Percentiles rank a stretch among this genome's conserved stretches.
These are phyloP conservation scores for Orthosia cruda DNA, from an alignment of 2,888 invertebrate species.

Conservation along the genomic window DNA sequence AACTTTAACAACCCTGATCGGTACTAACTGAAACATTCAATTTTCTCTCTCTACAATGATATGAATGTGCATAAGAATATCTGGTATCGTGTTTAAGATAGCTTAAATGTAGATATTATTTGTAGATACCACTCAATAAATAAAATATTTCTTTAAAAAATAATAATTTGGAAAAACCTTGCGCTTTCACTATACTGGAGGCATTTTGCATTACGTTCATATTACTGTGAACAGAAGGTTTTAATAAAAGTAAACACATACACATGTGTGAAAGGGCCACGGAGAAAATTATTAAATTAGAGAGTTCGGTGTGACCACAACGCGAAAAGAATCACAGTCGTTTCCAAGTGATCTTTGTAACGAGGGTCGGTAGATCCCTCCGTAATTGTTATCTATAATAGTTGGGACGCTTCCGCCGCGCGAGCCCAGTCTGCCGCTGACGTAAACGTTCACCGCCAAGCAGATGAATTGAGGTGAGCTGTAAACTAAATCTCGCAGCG, in stretches of 20 bases:
- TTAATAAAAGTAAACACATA: slow-evolving; percentile 57
- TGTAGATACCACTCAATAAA: background rate
- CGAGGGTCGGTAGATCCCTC: slow-evolving; percentile 73
- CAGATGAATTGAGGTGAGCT: slow-evolving; percentile 69
- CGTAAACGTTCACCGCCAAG: slow-evolving; percentile 65
- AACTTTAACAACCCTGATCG: too few relatives aligned
- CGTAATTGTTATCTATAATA: slow-evolving; percentile 78
- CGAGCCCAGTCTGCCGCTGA: slow-evolving; percentile 64
- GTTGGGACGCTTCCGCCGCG: slow-evolving; percentile 64
- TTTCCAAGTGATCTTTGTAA: slow-evolving; percentile 75
- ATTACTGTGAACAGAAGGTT: slow-evolving; percentile 44
- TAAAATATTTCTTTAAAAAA: background rate
- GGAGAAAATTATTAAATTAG: slow-evolving; percentile 68
- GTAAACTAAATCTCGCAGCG: slow-evolving; percentile 61
- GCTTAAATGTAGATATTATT: background rate
- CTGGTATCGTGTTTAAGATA: background rate
- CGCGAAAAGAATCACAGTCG: slow-evolving; percentile 74
- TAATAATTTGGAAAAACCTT: slow-evolving; percentile 24
- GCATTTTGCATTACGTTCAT: slow-evolving; percentile 57
- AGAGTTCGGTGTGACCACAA: slow-evolving; percentile 70
- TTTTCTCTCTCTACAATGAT: background rate
- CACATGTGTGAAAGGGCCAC: slow-evolving; percentile 42
- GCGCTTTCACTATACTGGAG: slow-evolving; percentile 11
- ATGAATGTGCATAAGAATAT: background rate
- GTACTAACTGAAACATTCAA: background rate